These are phyloP conservation scores for Hemistola chrysoprasaria DNA, from an alignment of 2,888 invertebrate species.

Conservation along the genomic window DNA sequence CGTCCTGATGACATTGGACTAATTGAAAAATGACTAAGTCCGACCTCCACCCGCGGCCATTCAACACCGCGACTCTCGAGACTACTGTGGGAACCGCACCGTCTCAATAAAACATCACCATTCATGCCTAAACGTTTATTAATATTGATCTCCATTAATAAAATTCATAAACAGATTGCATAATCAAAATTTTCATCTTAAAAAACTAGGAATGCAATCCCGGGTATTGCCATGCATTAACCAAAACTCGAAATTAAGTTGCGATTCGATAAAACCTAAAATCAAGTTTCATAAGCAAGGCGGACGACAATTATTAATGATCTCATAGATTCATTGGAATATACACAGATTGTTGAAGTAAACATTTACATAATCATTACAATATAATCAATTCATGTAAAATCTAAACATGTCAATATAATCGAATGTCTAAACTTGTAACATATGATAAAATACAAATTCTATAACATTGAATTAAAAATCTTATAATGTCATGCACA, in stretches of 20 bases:
- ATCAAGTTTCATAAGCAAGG: conserved; percentile 75
- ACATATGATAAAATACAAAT: conserved; percentile 42
- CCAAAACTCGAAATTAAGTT: conserved; percentile 74
- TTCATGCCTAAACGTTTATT: conserved; percentile 72
- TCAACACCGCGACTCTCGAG: conserved; percentile 49
- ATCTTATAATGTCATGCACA: conserved; percentile 65
- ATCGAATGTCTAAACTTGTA: conserved; percentile 49
- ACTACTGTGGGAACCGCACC: conserved; percentile 52
- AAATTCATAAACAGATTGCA: conserved; percentile 62
- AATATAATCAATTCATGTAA: conserved; percentile 46
- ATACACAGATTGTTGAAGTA: conserved; percentile 70
- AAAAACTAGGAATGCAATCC: conserved; percentile 77
- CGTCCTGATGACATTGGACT: conserved; percentile 74
- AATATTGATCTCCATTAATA: conserved; percentile 55
- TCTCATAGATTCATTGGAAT: conserved; percentile 45
- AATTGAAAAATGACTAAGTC: conserved; percentile 74
- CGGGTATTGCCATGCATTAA: conserved; percentile 76
- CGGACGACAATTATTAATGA: conserved; percentile 53
- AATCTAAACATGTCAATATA: conserved; percentile 64
- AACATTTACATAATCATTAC: conserved; percentile 44
- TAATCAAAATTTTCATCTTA: conserved; percentile 75
- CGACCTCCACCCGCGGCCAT: conserved; percentile 63
- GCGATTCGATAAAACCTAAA: conserved; percentile 55
- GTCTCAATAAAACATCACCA: conserved; percentile 41
- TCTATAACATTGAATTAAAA: conserved; percentile 39